Base-by-base conservation (phyloP, 30 jellyfish, hydroid and myxozoan genomes). In the Mastigias papua region DNA sequence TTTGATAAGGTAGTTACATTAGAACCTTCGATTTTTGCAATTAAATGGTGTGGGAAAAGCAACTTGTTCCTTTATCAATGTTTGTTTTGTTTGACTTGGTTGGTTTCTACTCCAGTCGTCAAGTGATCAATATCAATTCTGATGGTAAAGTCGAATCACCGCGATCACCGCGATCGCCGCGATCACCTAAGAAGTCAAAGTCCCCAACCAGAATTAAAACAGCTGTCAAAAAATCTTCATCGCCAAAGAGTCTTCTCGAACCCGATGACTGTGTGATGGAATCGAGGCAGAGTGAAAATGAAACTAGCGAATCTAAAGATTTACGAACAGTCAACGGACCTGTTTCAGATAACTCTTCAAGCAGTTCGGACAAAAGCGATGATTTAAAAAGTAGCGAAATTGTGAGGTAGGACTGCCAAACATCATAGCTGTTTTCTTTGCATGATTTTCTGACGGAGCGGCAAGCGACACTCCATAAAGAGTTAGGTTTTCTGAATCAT, bases 71-170 rank as follows among this genome's bases (percentile, higher is more conserved):
- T 37, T 5, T 37, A 3, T 37, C 11, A 1, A 25, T 61, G 20
- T 23, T 15, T 8, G 6, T 61, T 61, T 31, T 71, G 83, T 9
- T 2, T 27, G 5, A 17, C 51, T 19, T 1, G 7, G 31, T 21
- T 32, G 63, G 60, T 37, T 26, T 25, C 32, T 32, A 21, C 70
- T 49, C 48, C 82, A 82, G 85, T 69, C 84, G 92, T 25, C 81
- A 82, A 22, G 92, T 82, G 33, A 83, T 83, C 93, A 83, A 83
- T 57, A 83, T 83, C 25, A 83, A 61, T 83, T 83, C 93, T 9
- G 93, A 83, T n/a, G 93, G 93, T 2, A 83, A 34, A 71, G 73
- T 69, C 73, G 93, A 83, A 81, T 66, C 93, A 19, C 93, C 86
- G 0, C 86, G 86, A 54, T 71, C 86, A 9, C 86, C 82, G 7